These are phyloP conservation scores for Cheilosia impressa DNA, from an alignment of 2,888 invertebrate genomes.

Conservation along the genomic window DNA sequence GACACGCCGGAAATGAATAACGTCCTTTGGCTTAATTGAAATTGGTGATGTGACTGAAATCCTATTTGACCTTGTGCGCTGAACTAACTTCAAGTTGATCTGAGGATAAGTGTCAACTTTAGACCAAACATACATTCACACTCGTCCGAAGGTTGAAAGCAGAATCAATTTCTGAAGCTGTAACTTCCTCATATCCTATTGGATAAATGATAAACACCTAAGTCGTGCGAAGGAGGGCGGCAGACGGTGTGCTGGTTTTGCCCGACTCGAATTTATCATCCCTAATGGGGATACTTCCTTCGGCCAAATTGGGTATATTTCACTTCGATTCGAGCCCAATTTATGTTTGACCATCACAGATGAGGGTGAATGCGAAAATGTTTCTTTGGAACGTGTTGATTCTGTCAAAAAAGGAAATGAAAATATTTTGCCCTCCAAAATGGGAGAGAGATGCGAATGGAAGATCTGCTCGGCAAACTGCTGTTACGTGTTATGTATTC, in stretches of 20 bases:
- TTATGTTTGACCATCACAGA: slow-evolving; percentile 23
- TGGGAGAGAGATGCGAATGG: slow-evolving; percentile 6
- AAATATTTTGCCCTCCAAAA: slow-evolving; percentile 8
- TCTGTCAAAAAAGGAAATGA: slow-evolving; percentile 26
- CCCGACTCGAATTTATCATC: slow-evolving; percentile 64
- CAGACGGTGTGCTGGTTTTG: slow-evolving; percentile 1
- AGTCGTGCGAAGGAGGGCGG: background rate
- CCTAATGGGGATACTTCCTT: slow-evolving; percentile 67
- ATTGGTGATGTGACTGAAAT: slow-evolving; percentile 32
- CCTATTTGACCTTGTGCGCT: background rate
- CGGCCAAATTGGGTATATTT: slow-evolving; percentile 59
- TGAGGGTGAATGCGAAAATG: slow-evolving; percentile 6
- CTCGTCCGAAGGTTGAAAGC: slow-evolving; percentile 2
- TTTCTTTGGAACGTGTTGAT: slow-evolving; percentile 41
- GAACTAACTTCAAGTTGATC: slow-evolving; percentile 3
- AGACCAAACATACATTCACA: background rate
- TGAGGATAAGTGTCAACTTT: slow-evolving; percentile 9
- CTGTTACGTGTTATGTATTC: slow-evolving; percentile 35
- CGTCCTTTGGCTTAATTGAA: slow-evolving; percentile 41
- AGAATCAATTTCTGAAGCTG: slow-evolving; percentile 27
- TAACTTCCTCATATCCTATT: slow-evolving; percentile 15
- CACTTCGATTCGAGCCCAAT: slow-evolving; percentile 54
- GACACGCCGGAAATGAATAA: slow-evolving; percentile 41
- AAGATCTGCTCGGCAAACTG: slow-evolving; percentile 38
- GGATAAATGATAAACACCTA: slow-evolving; percentile 36